Conservation (phyloP, 2,113 vertebrate genomes). For the Oreochromis niloticus region DNA sequence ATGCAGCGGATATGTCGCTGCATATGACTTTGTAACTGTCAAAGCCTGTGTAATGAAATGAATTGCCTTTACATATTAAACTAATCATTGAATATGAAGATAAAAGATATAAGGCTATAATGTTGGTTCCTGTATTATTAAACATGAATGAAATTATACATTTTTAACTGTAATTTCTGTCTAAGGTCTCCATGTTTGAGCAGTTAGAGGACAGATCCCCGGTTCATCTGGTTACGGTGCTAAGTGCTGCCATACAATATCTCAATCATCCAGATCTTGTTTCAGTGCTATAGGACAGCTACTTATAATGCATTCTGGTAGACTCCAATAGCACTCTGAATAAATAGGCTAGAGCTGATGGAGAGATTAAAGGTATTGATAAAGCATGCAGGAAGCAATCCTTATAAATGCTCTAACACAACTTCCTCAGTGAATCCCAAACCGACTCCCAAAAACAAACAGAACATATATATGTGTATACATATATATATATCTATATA, state of each 20-base stretch:
- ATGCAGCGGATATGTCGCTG: background rate
- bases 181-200: background rate
- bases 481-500: too few relatives aligned
- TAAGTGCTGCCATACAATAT: background rate
- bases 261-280: background rate
- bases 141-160: background rate
- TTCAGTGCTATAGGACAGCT: background rate
- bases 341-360: background rate
- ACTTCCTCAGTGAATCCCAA: background rate
- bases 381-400: background rate
- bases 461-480: background rate
- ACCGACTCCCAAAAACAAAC: background rate
- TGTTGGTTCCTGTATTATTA: background rate
- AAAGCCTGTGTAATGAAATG: background rate
- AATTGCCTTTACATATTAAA: background rate
- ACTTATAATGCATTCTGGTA: background rate
- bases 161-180: background rate
- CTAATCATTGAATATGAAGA: background rate
- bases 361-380: background rate
- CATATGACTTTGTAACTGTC: background rate
- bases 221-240: background rate
- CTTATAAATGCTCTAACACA: background rate
- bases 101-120: background rate
- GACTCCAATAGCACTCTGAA: background rate
- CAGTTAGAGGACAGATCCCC: background rate